A percentile compares a stretch with the other conserved stretches of the same genome.
Evolutionary conservation across 2,113 vertebrate species (phyloP).

Genomic region (Aepyceros melampus): DNA sequence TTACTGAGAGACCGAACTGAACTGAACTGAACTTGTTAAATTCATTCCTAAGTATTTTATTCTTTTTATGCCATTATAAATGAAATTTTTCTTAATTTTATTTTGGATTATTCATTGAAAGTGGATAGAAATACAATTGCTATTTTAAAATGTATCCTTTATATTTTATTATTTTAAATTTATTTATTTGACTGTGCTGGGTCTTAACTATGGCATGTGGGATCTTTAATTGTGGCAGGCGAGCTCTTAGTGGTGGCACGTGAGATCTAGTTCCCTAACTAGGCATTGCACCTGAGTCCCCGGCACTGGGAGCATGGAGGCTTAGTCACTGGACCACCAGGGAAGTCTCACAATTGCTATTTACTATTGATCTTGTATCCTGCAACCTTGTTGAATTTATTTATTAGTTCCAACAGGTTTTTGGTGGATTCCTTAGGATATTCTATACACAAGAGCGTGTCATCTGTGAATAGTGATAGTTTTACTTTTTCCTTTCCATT

Average conservation of each 20-base stretch:
- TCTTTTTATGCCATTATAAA: not conserved
- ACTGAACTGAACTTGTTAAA: not conserved
- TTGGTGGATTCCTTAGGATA: not conserved
- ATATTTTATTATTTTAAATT: not conserved
- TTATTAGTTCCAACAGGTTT: not conserved
- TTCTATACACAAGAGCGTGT: not conserved
- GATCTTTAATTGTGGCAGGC: not conserved
- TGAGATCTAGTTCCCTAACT: not conserved
- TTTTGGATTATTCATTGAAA: not conserved
- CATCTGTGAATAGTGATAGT: not conserved
- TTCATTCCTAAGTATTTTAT: not conserved
- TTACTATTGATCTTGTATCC: not conserved
- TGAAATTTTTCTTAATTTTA: not conserved
- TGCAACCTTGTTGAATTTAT: not conserved
- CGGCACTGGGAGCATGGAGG: not conserved
- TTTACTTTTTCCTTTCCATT: not conserved
- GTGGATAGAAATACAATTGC: not conserved
- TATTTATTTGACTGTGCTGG: not conserved
- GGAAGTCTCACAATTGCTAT: not conserved
- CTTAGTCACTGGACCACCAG: not conserved
- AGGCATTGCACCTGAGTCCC: not conserved
- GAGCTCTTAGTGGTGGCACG: not conserved
- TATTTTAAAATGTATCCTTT: not conserved
- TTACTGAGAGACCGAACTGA: too few relatives aligned
- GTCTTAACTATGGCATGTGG: not conserved